phyloP scores from a whole-genome alignment of 2,113 vertebrate species.

The Fulmarus glacialis region DNA sequence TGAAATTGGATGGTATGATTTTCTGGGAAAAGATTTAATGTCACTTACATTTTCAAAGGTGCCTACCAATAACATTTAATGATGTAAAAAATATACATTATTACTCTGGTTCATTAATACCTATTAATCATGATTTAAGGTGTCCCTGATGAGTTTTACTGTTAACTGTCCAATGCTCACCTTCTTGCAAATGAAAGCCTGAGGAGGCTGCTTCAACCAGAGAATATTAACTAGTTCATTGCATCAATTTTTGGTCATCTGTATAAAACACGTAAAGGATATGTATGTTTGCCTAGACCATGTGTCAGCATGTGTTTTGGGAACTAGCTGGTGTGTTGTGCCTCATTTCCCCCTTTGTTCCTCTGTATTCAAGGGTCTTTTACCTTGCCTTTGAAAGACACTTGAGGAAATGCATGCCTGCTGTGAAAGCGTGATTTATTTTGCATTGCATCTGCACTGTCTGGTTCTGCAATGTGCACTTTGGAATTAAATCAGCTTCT shows the following conservation, averaged over 20 bases:
- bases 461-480: not conserved
- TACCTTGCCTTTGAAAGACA: constrained; percentile 30
- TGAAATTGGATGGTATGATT: constrained; percentile 4
- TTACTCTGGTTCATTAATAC: not conserved
- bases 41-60: not conserved
- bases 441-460: constrained; percentile 2
- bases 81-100: not conserved
- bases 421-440: constrained; percentile 50
- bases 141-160: not conserved
- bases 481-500: constrained; percentile 31
- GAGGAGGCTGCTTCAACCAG: not conserved
- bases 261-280: not conserved
- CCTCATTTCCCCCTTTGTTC: not conserved
- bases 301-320: not conserved
- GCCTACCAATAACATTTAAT: not conserved
- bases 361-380: constrained; percentile 32
- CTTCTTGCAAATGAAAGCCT: not conserved
- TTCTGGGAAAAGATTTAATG: not conserved
- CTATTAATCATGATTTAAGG: not conserved
- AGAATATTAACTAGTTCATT: not conserved
- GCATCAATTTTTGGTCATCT: not conserved
- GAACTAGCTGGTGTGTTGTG: not conserved
- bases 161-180: not conserved
- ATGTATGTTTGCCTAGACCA: not conserved
- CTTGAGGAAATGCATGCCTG: constrained; percentile 33